Evolutionary conservation across 2,113 vertebrate genomes (phyloP).

Genomic region (Labeo rohita): DNA sequence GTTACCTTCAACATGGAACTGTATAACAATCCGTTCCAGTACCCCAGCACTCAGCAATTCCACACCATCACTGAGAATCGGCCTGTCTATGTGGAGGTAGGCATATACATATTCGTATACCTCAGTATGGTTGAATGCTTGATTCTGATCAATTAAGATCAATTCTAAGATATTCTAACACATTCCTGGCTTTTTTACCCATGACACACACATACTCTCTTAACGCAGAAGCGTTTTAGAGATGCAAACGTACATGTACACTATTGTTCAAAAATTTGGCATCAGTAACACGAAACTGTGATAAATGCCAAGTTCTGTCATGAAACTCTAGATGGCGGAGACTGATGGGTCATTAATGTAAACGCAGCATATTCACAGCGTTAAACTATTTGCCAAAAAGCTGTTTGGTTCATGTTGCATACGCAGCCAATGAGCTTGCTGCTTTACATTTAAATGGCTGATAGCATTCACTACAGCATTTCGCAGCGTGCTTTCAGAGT

Average conservation of each 20-base stretch:
- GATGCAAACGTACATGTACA: background rate
- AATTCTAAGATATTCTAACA: background rate
- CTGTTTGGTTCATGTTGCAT: too few relatives aligned
- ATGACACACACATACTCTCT: background rate
- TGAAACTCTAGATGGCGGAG: too few relatives aligned
- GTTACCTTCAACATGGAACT: constrained; percentile 88
- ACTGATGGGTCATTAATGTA: too few relatives aligned
- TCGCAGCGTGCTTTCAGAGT: too few relatives aligned
- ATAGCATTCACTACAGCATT: too few relatives aligned
- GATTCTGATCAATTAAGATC: background rate
- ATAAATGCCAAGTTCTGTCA: too few relatives aligned
- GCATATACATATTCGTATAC: background rate
- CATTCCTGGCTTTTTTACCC: background rate
- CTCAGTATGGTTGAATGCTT: background rate
- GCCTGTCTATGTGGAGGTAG: constrained; percentile 90
- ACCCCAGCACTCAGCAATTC: constrained; percentile 77
- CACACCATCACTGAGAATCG: constrained; percentile 82
- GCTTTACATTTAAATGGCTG: too few relatives aligned
- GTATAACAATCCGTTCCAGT: constrained; percentile 76
- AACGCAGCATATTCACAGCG: too few relatives aligned
- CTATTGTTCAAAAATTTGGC: background rate
- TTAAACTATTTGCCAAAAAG: too few relatives aligned
- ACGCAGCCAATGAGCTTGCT: too few relatives aligned
- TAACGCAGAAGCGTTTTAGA: background rate
- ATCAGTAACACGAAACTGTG: too few relatives aligned